phyloP scores from a whole-genome alignment of 2,797 vertebrate species.

The Tachyglossus aculeatus region DNA sequence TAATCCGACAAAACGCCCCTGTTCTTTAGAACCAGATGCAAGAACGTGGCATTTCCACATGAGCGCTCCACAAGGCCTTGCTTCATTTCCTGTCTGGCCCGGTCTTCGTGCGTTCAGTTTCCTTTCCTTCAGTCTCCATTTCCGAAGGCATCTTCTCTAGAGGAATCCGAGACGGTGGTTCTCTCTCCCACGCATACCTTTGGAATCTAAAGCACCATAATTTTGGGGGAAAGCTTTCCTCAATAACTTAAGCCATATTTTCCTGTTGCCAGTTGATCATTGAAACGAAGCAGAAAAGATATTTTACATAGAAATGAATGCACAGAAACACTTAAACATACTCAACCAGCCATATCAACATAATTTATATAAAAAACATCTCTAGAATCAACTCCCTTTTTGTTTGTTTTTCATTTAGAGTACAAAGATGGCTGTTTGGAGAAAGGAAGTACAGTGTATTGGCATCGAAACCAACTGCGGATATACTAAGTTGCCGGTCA shows the following conservation, averaged over 20 bases:
- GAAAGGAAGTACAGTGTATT: conserved; percentile 66
- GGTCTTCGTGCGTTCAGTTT: conserved; percentile 15
- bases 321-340: conserved; percentile 78
- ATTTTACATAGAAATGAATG: conserved; percentile 78
- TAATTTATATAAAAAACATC: conserved; percentile 75
- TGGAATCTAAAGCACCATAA: conserved; percentile 65
- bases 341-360: conserved; percentile 74
- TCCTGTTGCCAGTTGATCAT: conserved; percentile 71
- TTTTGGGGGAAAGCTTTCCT: conserved; percentile 55
- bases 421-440: conserved; percentile 78
- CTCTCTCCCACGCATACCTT: conserved; percentile 43
- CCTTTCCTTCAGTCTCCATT: conserved; percentile 13
- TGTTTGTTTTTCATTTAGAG: conserved; percentile 19
- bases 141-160: conserved; percentile 54
- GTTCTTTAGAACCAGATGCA: conserved; percentile 37
- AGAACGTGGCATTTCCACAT: conserved; percentile 59
- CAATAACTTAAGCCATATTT: conserved; percentile 71
- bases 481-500: conserved; percentile 50
- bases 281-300: conserved; percentile 72
- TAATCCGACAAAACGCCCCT: conserved; percentile 38
- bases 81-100: conserved; percentile 48
- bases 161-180: conserved; percentile 40
- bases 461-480: conserved; percentile 57
- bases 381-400: conserved; percentile 65
- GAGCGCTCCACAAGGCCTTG: conserved; percentile 47